Percentiles rank a stretch among this genome's conserved stretches.
Evolutionary conservation across 2,113 vertebrate genomes (phyloP).

Genomic region (Crotalus viridis): DNA sequence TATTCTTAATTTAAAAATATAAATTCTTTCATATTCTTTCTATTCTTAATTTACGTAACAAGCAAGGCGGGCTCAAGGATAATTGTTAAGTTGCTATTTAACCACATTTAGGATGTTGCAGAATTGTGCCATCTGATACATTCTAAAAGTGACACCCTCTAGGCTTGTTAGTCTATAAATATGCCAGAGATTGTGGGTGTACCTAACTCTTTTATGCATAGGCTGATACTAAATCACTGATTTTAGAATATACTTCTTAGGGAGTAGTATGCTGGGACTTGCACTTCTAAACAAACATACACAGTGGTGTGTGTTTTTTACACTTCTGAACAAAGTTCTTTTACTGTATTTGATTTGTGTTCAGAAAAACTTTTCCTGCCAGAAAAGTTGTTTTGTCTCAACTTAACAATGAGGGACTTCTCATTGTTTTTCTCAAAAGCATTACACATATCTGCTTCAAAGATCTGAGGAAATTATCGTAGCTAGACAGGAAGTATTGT

Average conservation of each 20-base stretch:
- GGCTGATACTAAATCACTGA: background rate
- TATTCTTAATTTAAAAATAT: background rate
- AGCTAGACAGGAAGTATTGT: background rate
- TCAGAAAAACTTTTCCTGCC: background rate
- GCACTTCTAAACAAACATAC: background rate
- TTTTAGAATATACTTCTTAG: background rate
- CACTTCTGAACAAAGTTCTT: background rate
- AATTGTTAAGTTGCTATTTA: background rate
- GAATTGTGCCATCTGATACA: background rate
- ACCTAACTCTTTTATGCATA: background rate
- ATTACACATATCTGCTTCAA: slow-evolving; percentile 5
- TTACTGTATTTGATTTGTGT: background rate
- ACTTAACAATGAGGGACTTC: background rate
- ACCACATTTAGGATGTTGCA: background rate
- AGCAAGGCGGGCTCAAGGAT: background rate
- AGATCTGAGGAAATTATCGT: background rate
- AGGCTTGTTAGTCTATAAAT: background rate
- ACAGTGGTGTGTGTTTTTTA: background rate
- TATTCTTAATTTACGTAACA: background rate
- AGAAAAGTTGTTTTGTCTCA: background rate
- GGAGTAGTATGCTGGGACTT: background rate
- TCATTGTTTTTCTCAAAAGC: background rate
- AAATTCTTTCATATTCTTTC: background rate
- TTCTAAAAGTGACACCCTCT: background rate
- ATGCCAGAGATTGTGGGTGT: background rate